Percentiles rank a stretch among this genome's conserved stretches.
These are phyloP conservation scores for Drosophila lowei DNA, from an alignment of 1,140 invertebrate genomes.

Conservation along the genomic window DNA sequence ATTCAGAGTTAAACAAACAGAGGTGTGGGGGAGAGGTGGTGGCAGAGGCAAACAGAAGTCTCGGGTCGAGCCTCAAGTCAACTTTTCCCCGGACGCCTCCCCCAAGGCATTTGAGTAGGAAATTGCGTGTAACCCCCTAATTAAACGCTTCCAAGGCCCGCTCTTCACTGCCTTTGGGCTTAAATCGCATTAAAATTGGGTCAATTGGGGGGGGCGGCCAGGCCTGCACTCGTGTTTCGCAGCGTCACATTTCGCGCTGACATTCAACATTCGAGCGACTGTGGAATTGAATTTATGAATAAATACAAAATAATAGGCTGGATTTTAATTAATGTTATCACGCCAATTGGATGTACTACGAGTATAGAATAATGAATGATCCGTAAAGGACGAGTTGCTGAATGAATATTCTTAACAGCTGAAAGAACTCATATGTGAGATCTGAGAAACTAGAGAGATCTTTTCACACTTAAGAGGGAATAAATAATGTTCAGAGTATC, in stretches of 20 bases:
- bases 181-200: slow-evolving; percentile 69
- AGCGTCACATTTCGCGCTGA: slow-evolving; percentile 3
- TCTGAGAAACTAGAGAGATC: too few relatives aligned
- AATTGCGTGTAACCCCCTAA: slow-evolving; percentile 70
- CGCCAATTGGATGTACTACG: slow-evolving; percentile 17
- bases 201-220: slow-evolving; percentile 47
- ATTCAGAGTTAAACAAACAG: slow-evolving; percentile 36
- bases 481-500: too few relatives aligned
- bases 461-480: too few relatives aligned
- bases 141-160: slow-evolving; percentile 47
- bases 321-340: slow-evolving; percentile 39
- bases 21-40: too few relatives aligned
- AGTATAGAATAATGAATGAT: slow-evolving; percentile 18
- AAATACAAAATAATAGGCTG: neutral
- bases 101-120: slow-evolving; percentile 25
- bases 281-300: slow-evolving; percentile 22
- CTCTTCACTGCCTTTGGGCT: slow-evolving; percentile 10
- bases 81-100: slow-evolving; percentile 6
- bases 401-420: too few relatives aligned
- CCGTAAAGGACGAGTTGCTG: neutral
- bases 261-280: neutral
- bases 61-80: slow-evolving; percentile 27
- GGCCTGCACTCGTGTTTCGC: slow-evolving; percentile 37
- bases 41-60: slow-evolving; percentile 26
- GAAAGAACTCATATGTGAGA: too few relatives aligned